These are phyloP conservation scores for Luehdorfia chinensis DNA, from an alignment of 1,140 invertebrate genomes.

Conservation along the genomic window DNA sequence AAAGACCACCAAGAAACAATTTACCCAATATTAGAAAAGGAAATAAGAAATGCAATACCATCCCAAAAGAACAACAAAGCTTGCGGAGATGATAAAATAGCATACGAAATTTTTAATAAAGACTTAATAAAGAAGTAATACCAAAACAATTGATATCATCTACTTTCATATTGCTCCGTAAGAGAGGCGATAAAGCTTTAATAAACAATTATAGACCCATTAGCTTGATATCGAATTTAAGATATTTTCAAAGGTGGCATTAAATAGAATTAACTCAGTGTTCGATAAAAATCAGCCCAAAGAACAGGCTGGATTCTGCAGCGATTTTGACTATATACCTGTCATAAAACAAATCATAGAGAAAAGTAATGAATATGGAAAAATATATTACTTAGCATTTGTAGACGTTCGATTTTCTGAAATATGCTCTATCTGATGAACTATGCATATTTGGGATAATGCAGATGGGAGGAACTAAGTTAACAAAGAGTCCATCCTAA, in stretches of 20 bases:
- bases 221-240: background rate
- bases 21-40: too few species aligned
- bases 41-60: too few species aligned
- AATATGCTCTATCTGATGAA: too few species aligned
- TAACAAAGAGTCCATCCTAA: too few species aligned
- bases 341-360: constrained; percentile 1
- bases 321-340: too few species aligned
- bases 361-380: constrained; percentile 1
- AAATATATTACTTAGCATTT: background rate
- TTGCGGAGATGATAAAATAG: too few species aligned
- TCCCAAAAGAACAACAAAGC: too few species aligned
- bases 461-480: too few species aligned
- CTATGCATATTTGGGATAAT: too few species aligned
- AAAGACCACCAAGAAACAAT: too few species aligned
- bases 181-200: background rate
- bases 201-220: constrained; percentile 4
- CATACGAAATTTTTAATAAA: too few species aligned
- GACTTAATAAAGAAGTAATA: constrained; percentile 7
- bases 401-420: too few species aligned
- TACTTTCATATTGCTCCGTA: constrained; percentile 4
- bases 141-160: constrained; percentile 2
- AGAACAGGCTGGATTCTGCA: constrained; percentile 1
- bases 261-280: constrained; percentile 1
- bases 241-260: constrained; percentile 4
- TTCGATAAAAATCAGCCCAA: background rate